Conservation (phyloP, 2,888 invertebrate species). For the Muschampia plurimacula region DNA sequence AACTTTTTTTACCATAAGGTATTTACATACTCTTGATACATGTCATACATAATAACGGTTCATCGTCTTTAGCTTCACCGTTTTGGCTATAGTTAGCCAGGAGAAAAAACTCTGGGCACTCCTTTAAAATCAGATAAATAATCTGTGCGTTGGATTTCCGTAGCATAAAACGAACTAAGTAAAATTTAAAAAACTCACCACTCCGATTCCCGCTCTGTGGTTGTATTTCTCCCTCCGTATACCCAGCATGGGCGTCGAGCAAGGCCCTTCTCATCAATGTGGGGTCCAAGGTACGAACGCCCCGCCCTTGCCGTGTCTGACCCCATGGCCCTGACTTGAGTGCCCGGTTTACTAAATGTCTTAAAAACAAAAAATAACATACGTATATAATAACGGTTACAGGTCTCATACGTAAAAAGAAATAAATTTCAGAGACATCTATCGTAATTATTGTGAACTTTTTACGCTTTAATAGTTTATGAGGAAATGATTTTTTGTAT, state of each 20-base stretch:
- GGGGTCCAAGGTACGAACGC: conserved; percentile 89
- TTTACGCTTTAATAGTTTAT: background rate
- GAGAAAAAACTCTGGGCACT: too few relatives aligned
- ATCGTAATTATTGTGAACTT: conserved; percentile 3
- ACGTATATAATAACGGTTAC: conserved; percentile 2
- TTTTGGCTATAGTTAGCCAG: too few relatives aligned
- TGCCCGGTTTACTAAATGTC: conserved; percentile 91
- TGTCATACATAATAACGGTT: too few relatives aligned
- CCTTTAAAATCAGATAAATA: too few relatives aligned
- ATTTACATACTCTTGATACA: too few relatives aligned
- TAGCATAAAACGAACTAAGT: too few relatives aligned
- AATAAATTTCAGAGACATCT: conserved; percentile 23
- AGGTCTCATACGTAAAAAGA: background rate
- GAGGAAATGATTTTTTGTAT: conserved; percentile 14
- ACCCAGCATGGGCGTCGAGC: conserved; percentile 70
- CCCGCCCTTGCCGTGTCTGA: conserved; percentile 89
- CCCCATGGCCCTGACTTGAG: conserved; percentile 89
- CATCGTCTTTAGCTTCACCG: too few relatives aligned
- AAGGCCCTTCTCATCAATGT: conserved; percentile 90
- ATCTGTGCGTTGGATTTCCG: too few relatives aligned
- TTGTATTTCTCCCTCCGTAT: conserved; percentile 58
- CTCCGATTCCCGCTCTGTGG: conserved; percentile 66
- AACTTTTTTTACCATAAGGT: too few relatives aligned
- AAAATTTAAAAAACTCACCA: conserved; percentile 53
- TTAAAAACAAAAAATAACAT: conserved; percentile 67